Base-by-base conservation (phyloP, 2,797 vertebrate species). In the Sternarchorhynchus goeldii region DNA sequence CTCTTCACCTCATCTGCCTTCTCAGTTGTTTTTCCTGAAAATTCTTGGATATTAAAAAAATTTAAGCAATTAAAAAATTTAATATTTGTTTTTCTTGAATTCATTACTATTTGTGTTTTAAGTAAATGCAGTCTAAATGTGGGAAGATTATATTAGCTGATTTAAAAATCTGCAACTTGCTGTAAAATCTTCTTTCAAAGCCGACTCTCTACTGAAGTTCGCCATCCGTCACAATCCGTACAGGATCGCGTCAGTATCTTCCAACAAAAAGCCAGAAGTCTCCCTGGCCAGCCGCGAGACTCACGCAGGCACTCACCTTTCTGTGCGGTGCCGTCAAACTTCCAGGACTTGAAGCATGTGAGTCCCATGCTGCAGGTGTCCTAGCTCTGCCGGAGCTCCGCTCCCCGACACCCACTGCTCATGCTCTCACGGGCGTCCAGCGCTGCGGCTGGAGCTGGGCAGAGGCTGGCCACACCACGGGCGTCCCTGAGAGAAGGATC, bases 311-410 rank as follows among this genome's bases (percentile, higher is more conserved):
- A 63, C 74, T 77, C 75, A 94, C 93, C 92, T 92, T 94, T 94
- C 86, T 87, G 90, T 79, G 91, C 87, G 56, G 88, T 82, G 10
- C 90, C 89, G 85, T 92, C 89, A 81, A 92, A 89, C 89, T 93
- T 94, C 93, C 93, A 93, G 80, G 93, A 94, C 90, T 94, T 94
- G 85, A 94, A 94, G 89, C 93, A 94, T 88, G 92, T 92, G 88
- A 94, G 93, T 89, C 93, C 93, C 93, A 94, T 94, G 82, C 90
- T 93, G 91, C 86, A 85, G 84, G 56, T 14, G 73, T 71, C 45
- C 17, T 68, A 53, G 18, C 67, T 62, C 57, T 39, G 65, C 76
- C 76, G 32, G 39, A 81, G 71, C 75, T 82, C 50, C 21, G 34
- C 21, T 75, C 59, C 69, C 67, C 58, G 34, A 5, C 25, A 59